phyloP scores from a whole-genome alignment of 2,113 vertebrate species.

The Dermatemys mawii region DNA sequence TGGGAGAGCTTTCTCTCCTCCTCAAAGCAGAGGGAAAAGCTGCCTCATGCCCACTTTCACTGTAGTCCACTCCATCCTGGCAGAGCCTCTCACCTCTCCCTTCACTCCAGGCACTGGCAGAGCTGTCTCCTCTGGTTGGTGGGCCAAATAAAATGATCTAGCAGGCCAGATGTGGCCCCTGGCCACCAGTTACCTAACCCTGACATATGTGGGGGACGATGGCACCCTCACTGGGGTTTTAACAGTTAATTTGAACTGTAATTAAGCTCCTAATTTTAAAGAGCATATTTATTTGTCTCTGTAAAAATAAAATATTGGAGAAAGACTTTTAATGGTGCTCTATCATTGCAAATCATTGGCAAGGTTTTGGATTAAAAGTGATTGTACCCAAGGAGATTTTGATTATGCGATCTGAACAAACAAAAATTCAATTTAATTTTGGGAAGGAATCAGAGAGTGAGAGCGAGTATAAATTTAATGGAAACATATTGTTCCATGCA shows the following conservation, averaged over 20 bases:
- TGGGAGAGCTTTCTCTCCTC: not conserved
- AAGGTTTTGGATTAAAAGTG: conserved; percentile 54
- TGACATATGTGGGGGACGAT: not conserved
- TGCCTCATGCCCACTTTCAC: not conserved
- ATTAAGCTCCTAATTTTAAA: conserved; percentile 45
- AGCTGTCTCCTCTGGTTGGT: not conserved
- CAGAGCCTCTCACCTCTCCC: not conserved
- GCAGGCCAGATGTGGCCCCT: not conserved
- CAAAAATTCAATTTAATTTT: conserved; percentile 77
- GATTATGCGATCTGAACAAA: conserved; percentile 70
- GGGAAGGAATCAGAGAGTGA: conserved; percentile 62
- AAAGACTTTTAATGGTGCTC: not conserved
- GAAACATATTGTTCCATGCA: conserved; percentile 67
- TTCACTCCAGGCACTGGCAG: not conserved
- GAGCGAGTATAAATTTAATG: conserved; percentile 63
- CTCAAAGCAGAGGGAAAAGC: not conserved
- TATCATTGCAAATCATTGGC: conserved; percentile 24
- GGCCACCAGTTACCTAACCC: not conserved
- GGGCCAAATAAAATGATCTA: not conserved
- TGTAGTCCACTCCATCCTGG: not conserved
- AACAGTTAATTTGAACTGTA: conserved; percentile 38
- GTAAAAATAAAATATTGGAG: not conserved
- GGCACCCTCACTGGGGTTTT: not conserved
- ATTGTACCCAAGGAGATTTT: conserved; percentile 63
- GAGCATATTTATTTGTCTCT: conserved; percentile 49